Evolutionary conservation across 2,113 vertebrate genomes (phyloP).

Genomic region (Lucifuga dentata): DNA sequence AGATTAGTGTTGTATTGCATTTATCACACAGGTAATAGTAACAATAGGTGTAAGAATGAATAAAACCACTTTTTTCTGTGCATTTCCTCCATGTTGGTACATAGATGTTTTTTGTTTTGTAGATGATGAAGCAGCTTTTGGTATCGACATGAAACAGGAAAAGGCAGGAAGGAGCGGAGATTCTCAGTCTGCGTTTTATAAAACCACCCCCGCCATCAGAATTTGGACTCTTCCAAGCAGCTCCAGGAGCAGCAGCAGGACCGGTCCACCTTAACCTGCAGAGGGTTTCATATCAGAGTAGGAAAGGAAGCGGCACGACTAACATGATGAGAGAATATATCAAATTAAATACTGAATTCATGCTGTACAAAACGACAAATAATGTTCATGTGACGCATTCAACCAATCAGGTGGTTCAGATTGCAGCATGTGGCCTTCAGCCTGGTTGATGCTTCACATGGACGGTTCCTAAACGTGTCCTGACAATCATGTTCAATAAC

Average conservation of each 20-base stretch:
- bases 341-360: too few relatives aligned
- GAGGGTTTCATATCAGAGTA: background rate
- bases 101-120: conserved; percentile 25
- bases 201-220: too few relatives aligned
- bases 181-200: conserved; percentile 20
- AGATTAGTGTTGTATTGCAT: conserved; percentile 67
- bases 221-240: background rate
- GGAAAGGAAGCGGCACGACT: background rate
- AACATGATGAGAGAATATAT: too few relatives aligned
- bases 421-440: background rate
- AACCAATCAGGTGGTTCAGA: background rate
- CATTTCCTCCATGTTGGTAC: conserved; percentile 38
- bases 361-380: too few relatives aligned
- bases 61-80: conserved; percentile 50
- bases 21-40: conserved; percentile 67
- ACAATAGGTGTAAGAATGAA: conserved; percentile 61
- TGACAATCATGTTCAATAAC: too few relatives aligned
- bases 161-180: conserved; percentile 49
- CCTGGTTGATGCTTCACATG: too few relatives aligned
- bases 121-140: conserved; percentile 62
- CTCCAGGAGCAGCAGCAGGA: too few relatives aligned
- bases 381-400: too few relatives aligned
- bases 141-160: conserved; percentile 31
- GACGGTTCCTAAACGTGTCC: too few relatives aligned
- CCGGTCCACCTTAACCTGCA: too few relatives aligned